Evolutionary conservation across 1,140 invertebrate species (phyloP).

Genomic region (Lordiphosa collinella): DNA sequence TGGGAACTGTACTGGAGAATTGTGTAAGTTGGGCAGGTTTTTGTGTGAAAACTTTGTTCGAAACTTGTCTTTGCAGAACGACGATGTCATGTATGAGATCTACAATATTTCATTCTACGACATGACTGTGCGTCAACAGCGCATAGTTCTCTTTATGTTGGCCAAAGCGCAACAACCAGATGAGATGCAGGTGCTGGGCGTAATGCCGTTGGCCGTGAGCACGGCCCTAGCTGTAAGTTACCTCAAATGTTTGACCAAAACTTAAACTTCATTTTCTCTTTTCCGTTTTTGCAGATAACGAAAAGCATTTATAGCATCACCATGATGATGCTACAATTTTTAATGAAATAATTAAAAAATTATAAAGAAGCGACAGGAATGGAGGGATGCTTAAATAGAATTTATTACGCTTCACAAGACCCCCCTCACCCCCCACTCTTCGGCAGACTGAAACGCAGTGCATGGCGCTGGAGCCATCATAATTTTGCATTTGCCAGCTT

Average conservation of each 20-base stretch:
- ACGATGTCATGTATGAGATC: slow-evolving; percentile 30
- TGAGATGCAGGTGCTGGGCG: slow-evolving; percentile 23
- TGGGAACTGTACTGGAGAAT: slow-evolving; percentile 39
- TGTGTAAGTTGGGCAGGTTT: slow-evolving; percentile 23
- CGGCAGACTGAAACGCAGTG: not conserved
- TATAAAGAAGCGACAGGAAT: slow-evolving; percentile 8
- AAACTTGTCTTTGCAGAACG: slow-evolving; percentile 9
- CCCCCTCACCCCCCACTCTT: slow-evolving; percentile 34
- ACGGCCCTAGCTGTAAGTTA: slow-evolving; percentile 40
- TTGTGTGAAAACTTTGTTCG: not conserved
- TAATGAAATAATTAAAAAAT: slow-evolving; percentile 55
- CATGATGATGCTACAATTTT: slow-evolving; percentile 58
- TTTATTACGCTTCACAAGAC: slow-evolving; percentile 57
- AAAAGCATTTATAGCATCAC: slow-evolving; percentile 58
- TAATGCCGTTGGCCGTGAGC: slow-evolving; percentile 40
- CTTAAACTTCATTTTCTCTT: slow-evolving; percentile 1
- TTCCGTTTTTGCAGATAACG: slow-evolving; percentile 24
- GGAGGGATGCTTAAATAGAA: slow-evolving; percentile 44
- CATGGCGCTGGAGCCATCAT: slow-evolving; percentile 39
- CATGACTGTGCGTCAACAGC: slow-evolving; percentile 20
- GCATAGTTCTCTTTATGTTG: slow-evolving; percentile 36
- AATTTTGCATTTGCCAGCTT: slow-evolving; percentile 55
- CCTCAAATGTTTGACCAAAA: not conserved
- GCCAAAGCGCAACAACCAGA: slow-evolving; percentile 28
- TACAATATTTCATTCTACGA: slow-evolving; percentile 52